Conservation (phyloP, 37 sponge, comb jelly and placozoan species). For the Mnemiopsis leidyi region DNA sequence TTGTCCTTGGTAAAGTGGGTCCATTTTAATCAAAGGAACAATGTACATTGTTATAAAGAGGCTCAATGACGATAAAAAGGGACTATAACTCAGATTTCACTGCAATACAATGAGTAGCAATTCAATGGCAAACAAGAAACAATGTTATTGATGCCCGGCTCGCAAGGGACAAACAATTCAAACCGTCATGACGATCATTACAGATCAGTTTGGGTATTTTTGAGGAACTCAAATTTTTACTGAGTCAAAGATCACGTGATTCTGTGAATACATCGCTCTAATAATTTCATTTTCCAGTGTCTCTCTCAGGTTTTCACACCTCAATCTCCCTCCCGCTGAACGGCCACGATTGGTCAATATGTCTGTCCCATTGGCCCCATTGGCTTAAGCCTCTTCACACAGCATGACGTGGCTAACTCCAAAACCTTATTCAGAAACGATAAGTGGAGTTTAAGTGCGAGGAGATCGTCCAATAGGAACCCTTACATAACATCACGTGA, state of each 20-base stretch:
- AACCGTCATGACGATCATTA: background rate
- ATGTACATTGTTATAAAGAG: constrained; percentile 10
- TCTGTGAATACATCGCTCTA: background rate
- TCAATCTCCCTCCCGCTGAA: background rate
- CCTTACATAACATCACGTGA: background rate
- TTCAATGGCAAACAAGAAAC: constrained; percentile 4
- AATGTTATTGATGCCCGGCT: background rate
- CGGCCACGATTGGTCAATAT: background rate
- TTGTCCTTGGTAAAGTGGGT: background rate
- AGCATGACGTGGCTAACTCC: background rate
- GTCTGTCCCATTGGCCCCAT: background rate
- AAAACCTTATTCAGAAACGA: background rate
- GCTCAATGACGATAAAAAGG: background rate
- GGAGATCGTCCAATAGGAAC: background rate
- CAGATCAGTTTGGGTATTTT: background rate
- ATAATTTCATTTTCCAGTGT: constrained; percentile 51
- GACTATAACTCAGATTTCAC: background rate
- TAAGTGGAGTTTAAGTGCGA: constrained; percentile 15
- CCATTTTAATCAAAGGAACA: background rate
- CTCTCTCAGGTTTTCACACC: constrained; percentile 24
- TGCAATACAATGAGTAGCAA: constrained; percentile 2
- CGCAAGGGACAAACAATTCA: background rate
- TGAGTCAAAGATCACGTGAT: background rate
- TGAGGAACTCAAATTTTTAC: background rate
- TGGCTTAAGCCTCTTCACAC: background rate